Evolutionary conservation across 2,797 vertebrate genomes (phyloP).

Genomic region (Ceryle rudis): DNA sequence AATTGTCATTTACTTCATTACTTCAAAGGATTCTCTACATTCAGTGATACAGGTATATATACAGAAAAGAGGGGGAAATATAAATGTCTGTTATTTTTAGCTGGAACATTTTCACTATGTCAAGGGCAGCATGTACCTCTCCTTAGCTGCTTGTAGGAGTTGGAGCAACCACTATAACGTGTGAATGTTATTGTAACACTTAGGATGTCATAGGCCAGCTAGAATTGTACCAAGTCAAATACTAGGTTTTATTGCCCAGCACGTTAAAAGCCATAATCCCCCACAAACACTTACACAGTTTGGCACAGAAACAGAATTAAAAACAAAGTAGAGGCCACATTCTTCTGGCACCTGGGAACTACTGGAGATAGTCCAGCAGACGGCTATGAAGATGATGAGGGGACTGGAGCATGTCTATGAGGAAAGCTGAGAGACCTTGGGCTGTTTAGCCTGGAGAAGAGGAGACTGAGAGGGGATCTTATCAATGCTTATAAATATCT

Average conservation of each 20-base stretch:
- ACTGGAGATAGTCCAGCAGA: not conserved
- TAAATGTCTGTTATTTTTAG: not conserved
- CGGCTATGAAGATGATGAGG: not conserved
- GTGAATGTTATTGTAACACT: not conserved
- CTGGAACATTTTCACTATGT: not conserved
- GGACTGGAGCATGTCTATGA: not conserved
- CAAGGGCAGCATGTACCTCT: not conserved
- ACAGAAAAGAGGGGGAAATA: not conserved
- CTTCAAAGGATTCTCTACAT: not conserved
- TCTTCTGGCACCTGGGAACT: not conserved
- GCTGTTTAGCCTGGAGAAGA: not conserved
- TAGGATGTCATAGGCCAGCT: conserved; percentile 1
- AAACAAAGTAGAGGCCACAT: not conserved
- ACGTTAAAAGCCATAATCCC: conserved; percentile 6
- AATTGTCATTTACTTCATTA: not conserved
- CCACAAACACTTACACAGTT: not conserved
- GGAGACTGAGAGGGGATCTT: not conserved
- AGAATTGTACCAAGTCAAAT: not conserved
- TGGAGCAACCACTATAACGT: not conserved
- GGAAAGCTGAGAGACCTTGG: not conserved
- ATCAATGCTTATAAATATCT: too few species aligned
- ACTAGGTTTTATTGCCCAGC: not conserved
- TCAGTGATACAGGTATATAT: not conserved
- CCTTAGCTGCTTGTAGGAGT: not conserved
- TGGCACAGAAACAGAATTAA: conserved; percentile 10